Evolutionary conservation across 1,140 invertebrate genomes (phyloP), one percentile per base, ranked within the genome.

Genomic region (Bombus turneri): DNA sequence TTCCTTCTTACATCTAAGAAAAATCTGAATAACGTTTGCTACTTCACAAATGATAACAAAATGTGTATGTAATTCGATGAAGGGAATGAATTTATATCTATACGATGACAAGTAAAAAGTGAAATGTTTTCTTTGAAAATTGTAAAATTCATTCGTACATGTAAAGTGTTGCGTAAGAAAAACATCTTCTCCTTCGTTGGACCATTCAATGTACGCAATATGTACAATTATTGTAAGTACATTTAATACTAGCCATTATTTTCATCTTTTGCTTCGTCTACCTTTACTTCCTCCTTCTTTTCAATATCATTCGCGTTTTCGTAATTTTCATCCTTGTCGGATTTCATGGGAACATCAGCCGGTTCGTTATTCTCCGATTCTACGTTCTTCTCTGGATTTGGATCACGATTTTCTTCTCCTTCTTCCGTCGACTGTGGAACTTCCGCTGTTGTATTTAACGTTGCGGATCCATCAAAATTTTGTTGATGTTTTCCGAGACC

Each of bases 361-460:
- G 71, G 62, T n/a, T 91, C 85, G n/a, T 88, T 87, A 69, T 76
- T 88, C 28, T 74, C 43, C 59, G 73, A 59, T 47, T 86, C 82
- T 25, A 83, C 39, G 87, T 87, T 94, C n/a, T 92, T 93, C 25
- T 95, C 94, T 4, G 94, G 95, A 92, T 95, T 95, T 15, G 94
- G 94, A 90, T 95, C 94, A 25, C 93, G 92, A 89, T 95, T 95
- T 87, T 95, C 95, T 77, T 95, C 95, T 13, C 92, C 93, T 6
- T 93, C 93, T 37, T 93, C 92, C 4, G 90, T 88, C 28, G 89
- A 75, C 53, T 91, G 87, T 9, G 91, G 81, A 73, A 89, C 69
- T 82, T 94, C 89, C 72, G 57, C 59, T 47, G 88, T 72, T 3
- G 62, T 43, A 64, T 81, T 82, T 72, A 87, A 82, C 62, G 85